phyloP scores from a whole-genome alignment of 2,113 vertebrate species.

The Oplegnathus fasciatus region DNA sequence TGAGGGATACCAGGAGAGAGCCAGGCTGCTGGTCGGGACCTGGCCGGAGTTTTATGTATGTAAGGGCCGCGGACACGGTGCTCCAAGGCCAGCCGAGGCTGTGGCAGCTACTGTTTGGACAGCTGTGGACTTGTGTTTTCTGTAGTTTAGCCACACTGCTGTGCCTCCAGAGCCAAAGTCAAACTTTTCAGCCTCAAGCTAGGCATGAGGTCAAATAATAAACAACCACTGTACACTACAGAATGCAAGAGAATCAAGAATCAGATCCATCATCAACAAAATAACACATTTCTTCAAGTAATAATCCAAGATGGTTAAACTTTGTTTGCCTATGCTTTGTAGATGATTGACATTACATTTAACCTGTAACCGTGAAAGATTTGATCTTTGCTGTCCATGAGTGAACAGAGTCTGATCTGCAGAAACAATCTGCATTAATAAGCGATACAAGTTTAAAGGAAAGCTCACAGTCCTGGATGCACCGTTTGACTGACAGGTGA shows the following conservation, averaged over 20 bases:
- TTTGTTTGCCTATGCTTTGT: neutral
- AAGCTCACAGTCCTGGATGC: neutral
- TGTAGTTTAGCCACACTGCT: slow-evolving; percentile 63
- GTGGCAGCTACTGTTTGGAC: slow-evolving; percentile 76
- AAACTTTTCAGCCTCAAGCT: slow-evolving; percentile 32
- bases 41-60: slow-evolving; percentile 45
- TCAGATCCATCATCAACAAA: slow-evolving; percentile 6
- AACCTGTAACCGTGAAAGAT: neutral
- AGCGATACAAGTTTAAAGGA: neutral
- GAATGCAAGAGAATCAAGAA: slow-evolving; percentile 8
- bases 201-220: slow-evolving; percentile 20
- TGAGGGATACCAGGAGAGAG: slow-evolving; percentile 11
- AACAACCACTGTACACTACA: neutral
- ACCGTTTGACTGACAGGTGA: slow-evolving; percentile 13
- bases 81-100: slow-evolving; percentile 38
- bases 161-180: slow-evolving; percentile 49
- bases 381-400: neutral
- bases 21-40: slow-evolving; percentile 45
- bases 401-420: neutral
- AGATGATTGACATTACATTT: neutral
- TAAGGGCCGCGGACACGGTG: slow-evolving; percentile 27
- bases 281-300: neutral
- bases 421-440: neutral
- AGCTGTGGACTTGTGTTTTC: slow-evolving; percentile 78
- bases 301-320: neutral